Percentiles rank a stretch among this genome's conserved stretches.
These are phyloP conservation scores for Balanococcus diminutus DNA, from an alignment of 2,888 invertebrate species.

Conservation along the genomic window DNA sequence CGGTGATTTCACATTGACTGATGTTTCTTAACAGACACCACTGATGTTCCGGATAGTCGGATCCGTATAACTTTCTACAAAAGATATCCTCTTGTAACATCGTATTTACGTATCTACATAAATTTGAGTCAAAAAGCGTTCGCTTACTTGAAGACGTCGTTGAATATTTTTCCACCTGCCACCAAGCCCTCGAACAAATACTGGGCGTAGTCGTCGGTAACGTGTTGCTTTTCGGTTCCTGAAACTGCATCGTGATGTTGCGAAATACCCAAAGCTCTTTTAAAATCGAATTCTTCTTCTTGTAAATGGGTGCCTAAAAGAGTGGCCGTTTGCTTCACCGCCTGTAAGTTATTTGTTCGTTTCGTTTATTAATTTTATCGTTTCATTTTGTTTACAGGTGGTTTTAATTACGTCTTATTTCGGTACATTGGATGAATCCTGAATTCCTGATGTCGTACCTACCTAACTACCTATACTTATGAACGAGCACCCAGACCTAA, in stretches of 20 bases:
- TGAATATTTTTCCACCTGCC: slow-evolving; percentile 54
- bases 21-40: slow-evolving; percentile 74
- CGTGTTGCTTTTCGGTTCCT: slow-evolving; percentile 58
- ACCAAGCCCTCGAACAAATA: slow-evolving; percentile 56
- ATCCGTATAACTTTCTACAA: slow-evolving; percentile 55
- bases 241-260: slow-evolving; percentile 57
- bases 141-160: slow-evolving; percentile 56
- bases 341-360: too few species aligned
- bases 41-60: slow-evolving; percentile 56
- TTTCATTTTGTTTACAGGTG: too few species aligned
- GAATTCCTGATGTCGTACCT: too few species aligned
- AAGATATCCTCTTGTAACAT: not conserved
- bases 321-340: slow-evolving; percentile 57
- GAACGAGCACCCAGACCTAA: too few species aligned
- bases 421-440: too few species aligned
- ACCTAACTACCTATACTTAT: too few species aligned
- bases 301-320: slow-evolving; percentile 51
- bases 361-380: too few species aligned
- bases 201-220: slow-evolving; percentile 57
- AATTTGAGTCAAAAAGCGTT: not conserved
- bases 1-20: slow-evolving; percentile 74
- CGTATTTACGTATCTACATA: not conserved
- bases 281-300: slow-evolving; percentile 56
- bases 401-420: too few species aligned
- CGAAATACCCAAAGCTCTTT: slow-evolving; percentile 56